Percentiles rank a stretch among this genome's conserved stretches.
Evolutionary conservation across 2,888 invertebrate species (phyloP).

Genomic region (Andrena fulva): DNA sequence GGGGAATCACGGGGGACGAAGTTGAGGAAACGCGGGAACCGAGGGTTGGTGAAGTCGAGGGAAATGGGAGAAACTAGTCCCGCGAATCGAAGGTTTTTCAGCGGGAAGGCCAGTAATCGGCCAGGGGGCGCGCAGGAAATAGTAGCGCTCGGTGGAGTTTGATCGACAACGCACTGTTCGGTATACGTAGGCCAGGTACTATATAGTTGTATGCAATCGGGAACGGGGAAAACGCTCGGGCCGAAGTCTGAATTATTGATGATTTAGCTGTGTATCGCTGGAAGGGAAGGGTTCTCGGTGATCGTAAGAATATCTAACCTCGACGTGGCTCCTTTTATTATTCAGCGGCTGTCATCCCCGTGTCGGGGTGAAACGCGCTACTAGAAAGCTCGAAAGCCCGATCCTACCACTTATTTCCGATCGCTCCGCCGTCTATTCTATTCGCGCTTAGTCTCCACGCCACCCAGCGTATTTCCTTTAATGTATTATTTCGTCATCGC

Average conservation of each 20-base stretch:
- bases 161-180: conserved; percentile 27
- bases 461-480: conserved; percentile 1
- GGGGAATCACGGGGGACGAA: neutral
- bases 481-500: conserved; percentile 1
- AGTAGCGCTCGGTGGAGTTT: conserved; percentile 24
- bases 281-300: conserved; percentile 77
- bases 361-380: conserved; percentile 66
- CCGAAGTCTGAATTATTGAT: conserved; percentile 77
- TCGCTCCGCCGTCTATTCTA: conserved; percentile 59
- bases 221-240: conserved; percentile 75
- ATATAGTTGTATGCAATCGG: conserved; percentile 75
- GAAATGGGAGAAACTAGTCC: neutral
- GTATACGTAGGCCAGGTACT: neutral
- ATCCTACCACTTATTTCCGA: conserved; percentile 70
- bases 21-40: neutral
- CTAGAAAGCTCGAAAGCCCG: conserved; percentile 74
- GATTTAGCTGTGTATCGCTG: conserved; percentile 77
- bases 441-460: conserved; percentile 31
- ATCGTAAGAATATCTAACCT: conserved; percentile 81
- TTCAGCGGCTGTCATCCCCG: conserved; percentile 81
- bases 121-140: neutral
- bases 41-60: neutral
- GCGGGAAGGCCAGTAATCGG: neutral
- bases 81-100: conserved; percentile 16
- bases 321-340: conserved; percentile 78